Evolutionary conservation across 1,140 invertebrate species (phyloP).

Genomic region (Ridgeia piscesae): DNA sequence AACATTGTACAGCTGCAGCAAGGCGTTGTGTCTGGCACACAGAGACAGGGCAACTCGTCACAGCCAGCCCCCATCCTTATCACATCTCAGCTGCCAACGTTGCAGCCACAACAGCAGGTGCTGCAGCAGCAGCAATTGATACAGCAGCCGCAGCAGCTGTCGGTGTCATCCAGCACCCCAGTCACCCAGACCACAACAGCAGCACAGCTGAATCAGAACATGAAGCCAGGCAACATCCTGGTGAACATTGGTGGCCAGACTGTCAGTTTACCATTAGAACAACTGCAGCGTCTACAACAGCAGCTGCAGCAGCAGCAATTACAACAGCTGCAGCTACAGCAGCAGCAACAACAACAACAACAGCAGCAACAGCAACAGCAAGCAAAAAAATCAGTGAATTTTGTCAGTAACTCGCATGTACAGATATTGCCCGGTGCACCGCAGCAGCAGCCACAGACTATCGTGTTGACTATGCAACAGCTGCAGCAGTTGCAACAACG

Average conservation of each 20-base stretch:
- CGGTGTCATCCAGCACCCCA: constrained; percentile 35
- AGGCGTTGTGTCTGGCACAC: neutral
- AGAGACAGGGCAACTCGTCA: neutral
- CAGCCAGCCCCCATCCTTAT: neutral
- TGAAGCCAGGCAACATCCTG: constrained; percentile 21
- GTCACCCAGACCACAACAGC: constrained; percentile 33
- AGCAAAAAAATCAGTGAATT: neutral
- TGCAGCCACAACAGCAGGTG: constrained; percentile 14
- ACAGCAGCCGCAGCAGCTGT: constrained; percentile 32
- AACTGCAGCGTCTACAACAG: constrained; percentile 9
- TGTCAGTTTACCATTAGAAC: constrained; percentile 16
- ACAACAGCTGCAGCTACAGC: neutral
- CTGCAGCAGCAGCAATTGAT: constrained; percentile 27
- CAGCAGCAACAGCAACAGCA: constrained; percentile 29
- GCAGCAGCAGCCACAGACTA: constrained; percentile 53
- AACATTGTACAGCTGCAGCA: neutral
- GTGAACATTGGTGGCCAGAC: constrained; percentile 18
- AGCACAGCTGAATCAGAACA: constrained; percentile 26
- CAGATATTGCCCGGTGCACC: constrained; percentile 39
- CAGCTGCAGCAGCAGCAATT: constrained; percentile 13
- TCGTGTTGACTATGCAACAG: constrained; percentile 35
- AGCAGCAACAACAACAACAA: constrained; percentile 12
- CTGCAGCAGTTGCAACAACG: constrained; percentile 25
- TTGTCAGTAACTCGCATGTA: constrained; percentile 19
- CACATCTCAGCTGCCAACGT: neutral